Evolutionary conservation across 2,797 vertebrate species (phyloP).

Genomic region (Chelon auratus): DNA sequence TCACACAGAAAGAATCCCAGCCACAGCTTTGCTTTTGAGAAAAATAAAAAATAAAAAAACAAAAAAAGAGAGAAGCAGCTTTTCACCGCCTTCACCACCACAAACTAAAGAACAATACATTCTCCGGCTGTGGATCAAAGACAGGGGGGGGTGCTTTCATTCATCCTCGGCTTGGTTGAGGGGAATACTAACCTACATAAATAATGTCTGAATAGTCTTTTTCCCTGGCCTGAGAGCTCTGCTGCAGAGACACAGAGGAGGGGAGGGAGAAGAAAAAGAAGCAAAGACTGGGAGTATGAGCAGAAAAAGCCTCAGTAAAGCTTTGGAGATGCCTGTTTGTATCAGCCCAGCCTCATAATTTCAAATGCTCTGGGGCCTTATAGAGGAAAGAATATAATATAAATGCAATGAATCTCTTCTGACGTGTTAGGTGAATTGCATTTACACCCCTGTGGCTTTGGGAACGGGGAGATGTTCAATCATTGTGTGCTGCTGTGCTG

Average conservation of each 20-base stretch:
- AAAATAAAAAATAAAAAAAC: not conserved
- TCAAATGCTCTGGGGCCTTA: slow-evolving; percentile 57
- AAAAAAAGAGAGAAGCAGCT: slow-evolving; percentile 32
- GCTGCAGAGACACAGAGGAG: slow-evolving; percentile 44
- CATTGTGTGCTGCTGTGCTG: slow-evolving; percentile 31
- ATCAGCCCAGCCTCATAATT: slow-evolving; percentile 50
- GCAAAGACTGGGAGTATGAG: slow-evolving; percentile 53
- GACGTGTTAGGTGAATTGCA: slow-evolving; percentile 40
- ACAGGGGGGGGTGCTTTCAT: slow-evolving; percentile 62
- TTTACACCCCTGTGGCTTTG: slow-evolving; percentile 45
- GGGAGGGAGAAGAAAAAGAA: slow-evolving; percentile 1
- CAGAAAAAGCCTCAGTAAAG: slow-evolving; percentile 51
- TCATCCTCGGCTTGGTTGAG: slow-evolving; percentile 62
- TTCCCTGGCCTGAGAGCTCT: slow-evolving; percentile 53
- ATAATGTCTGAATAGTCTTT: slow-evolving; percentile 62
- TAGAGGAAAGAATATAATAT: slow-evolving; percentile 40
- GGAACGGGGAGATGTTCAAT: slow-evolving; percentile 35
- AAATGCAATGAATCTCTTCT: slow-evolving; percentile 53
- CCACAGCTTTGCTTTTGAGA: slow-evolving; percentile 27
- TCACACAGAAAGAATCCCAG: slow-evolving; percentile 38
- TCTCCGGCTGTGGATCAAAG: slow-evolving; percentile 59
- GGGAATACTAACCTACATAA: slow-evolving; percentile 63
- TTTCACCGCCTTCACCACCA: slow-evolving; percentile 53
- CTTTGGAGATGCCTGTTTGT: slow-evolving; percentile 56
- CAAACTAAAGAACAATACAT: slow-evolving; percentile 65